Base-by-base conservation (phyloP, 2,113 vertebrate genomes). In the Tenrec ecaudatus region DNA sequence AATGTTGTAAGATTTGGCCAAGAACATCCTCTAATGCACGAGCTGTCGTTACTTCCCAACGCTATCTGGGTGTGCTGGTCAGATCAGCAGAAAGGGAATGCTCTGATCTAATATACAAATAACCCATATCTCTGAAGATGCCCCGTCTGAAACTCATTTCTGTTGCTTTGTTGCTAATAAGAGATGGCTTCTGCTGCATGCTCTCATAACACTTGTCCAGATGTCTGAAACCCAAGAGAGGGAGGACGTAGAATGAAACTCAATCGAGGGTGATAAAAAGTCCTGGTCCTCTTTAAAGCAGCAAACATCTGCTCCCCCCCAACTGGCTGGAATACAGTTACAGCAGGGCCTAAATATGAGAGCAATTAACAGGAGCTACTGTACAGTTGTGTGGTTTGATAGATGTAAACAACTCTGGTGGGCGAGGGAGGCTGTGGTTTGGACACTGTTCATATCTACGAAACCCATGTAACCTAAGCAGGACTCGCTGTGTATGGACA, bases 351-450 rank as follows among this genome's bases (percentile, higher is more conserved):
- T 31, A 71, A 82, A 82, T 1, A 16, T 53, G 82, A 95, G 53
- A 88, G 73, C 31, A 94, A 71, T 94, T 64, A 88, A 81, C 94
- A 81, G 22, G 57, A 71, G 62, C 82, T 81, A 79, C 94, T 89
- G 75, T 68, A 11, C 62, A 81, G 93, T 69, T 92, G 84, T 38
- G 76, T 91, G 86, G 33, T 92, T 96, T 94, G 87, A 88, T 90
- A 83, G 60, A 68, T n/a, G 83, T 29, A 93, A 91, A 88, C 43
- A 25, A 92, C 90, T 96, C 88, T 83, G 90, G 81, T 31, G 38
- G 86, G 82, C 93, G 82, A 90, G 92, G 58, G 58, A 20, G 75
- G 43, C 16, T 97, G 78, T 82, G 82, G 77, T 90, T 76, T 94
- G 92, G 6, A 43, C 82, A 73, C 92, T 92, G 64, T 91, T 60